These are phyloP conservation scores for Hyaena hyaena DNA, from an alignment of 2,113 vertebrate genomes.

Conservation along the genomic window DNA sequence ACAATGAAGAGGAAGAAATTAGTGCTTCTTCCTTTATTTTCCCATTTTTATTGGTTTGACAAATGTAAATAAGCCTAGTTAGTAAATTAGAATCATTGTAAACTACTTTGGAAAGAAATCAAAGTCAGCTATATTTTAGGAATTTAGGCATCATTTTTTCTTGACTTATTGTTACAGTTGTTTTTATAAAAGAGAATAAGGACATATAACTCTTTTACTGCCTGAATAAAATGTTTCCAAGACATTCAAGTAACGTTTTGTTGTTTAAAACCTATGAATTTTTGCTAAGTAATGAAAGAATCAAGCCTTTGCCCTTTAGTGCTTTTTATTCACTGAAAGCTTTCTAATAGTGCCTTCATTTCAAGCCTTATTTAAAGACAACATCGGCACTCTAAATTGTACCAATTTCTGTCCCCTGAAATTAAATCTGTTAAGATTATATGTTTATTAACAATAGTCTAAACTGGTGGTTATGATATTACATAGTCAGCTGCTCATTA, in stretches of 20 bases:
- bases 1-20: neutral
- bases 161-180: conserved; percentile 23
- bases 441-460: conserved; percentile 67
- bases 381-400: conserved; percentile 35
- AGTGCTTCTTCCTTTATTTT: neutral
- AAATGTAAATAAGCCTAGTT: conserved; percentile 7
- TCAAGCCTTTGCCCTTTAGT: neutral
- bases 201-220: neutral
- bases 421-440: conserved; percentile 59
- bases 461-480: conserved; percentile 53
- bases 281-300: conserved; percentile 28
- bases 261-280: conserved; percentile 13
- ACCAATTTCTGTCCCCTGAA: conserved; percentile 56
- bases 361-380: conserved; percentile 42
- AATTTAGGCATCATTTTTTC: neutral
- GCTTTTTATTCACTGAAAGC: neutral
- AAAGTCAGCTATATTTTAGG: neutral
- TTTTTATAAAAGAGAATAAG: neutral
- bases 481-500: conserved; percentile 67
- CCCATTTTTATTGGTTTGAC: conserved; percentile 2
- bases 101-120: conserved; percentile 47
- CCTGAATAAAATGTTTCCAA: conserved; percentile 21
- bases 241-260: neutral
- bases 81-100: conserved; percentile 15
- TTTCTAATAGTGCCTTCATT: neutral